Conservation (phyloP, 1,140 invertebrate genomes). For the Philotrypesis tridentata region DNA sequence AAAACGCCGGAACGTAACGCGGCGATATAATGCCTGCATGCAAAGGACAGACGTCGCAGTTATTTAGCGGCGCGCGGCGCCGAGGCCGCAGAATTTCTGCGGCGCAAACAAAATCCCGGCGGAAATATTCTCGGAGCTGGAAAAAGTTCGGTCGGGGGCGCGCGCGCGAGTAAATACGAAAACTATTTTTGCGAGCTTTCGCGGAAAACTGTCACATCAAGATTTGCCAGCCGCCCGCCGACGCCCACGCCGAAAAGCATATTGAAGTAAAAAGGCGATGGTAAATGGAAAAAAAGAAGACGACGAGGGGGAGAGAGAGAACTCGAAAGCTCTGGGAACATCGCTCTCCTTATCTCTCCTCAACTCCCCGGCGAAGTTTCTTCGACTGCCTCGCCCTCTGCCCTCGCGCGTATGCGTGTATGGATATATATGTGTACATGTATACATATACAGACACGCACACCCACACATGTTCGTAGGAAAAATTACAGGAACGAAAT, state of each 20-base stretch:
- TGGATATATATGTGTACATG: neutral
- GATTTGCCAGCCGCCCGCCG: neutral
- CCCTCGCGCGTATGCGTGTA: no score
- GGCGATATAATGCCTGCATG: neutral
- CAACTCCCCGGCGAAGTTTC: neutral
- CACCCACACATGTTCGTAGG: no score
- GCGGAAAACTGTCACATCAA: constrained; percentile 30
- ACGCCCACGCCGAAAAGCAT: neutral
- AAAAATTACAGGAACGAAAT: neutral
- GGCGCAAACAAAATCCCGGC: neutral
- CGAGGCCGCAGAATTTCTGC: neutral
- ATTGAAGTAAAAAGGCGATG: constrained; percentile 16
- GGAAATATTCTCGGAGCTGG: neutral
- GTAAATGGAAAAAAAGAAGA: neutral
- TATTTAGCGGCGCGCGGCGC: no score
- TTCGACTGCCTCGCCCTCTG: neutral
- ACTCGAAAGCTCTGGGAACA: constrained; percentile 1
- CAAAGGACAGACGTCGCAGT: neutral
- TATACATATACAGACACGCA: neutral
- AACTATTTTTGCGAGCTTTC: constrained; percentile 26
- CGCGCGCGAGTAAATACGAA: constrained; percentile 11
- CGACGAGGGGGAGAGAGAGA: neutral
- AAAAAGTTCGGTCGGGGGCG: neutral
- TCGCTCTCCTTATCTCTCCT: neutral
- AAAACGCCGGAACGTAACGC: no score